Evolutionary conservation across 2,888 invertebrate species (phyloP).

Genomic region (Folsomia candida): DNA sequence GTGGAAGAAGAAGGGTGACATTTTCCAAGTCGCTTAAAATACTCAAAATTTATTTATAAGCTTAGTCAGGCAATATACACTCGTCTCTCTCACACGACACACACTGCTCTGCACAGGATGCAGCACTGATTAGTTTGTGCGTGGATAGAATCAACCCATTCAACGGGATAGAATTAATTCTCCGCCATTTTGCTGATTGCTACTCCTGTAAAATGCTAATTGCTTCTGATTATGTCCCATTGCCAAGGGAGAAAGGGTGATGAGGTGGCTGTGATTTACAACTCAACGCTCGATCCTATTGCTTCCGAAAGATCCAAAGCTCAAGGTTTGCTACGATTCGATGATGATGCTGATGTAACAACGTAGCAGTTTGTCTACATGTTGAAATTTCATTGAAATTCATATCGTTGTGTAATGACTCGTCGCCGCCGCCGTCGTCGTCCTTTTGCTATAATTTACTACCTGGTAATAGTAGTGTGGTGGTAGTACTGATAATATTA

Average conservation of each 20-base stretch:
- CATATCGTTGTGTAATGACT: too few species aligned
- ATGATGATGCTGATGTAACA: too few species aligned
- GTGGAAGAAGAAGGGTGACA: conserved; percentile 19
- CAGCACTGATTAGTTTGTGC: conserved; percentile 15
- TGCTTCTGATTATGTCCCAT: conserved; percentile 9
- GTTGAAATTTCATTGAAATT: too few species aligned
- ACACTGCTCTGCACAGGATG: neutral
- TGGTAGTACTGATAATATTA: too few species aligned
- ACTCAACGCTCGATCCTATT: too few species aligned
- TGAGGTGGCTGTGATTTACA: neutral
- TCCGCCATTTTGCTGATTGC: conserved; percentile 11
- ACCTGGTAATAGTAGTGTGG: too few species aligned
- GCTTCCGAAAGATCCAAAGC: too few species aligned
- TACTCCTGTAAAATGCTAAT: conserved; percentile 14
- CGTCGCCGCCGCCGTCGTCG: too few species aligned
- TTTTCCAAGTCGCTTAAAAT: conserved; percentile 8
- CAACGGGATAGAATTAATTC: neutral
- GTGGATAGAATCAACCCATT: conserved; percentile 9
- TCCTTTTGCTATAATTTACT: too few species aligned
- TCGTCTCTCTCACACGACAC: neutral
- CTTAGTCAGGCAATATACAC: conserved; percentile 8
- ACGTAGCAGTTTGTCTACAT: too few species aligned
- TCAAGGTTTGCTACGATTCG: too few species aligned
- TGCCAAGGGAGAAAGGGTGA: neutral
- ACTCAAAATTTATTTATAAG: conserved; percentile 14